Conservation (phyloP, 2,113 vertebrate genomes). For the Agelaius phoeniceus region DNA sequence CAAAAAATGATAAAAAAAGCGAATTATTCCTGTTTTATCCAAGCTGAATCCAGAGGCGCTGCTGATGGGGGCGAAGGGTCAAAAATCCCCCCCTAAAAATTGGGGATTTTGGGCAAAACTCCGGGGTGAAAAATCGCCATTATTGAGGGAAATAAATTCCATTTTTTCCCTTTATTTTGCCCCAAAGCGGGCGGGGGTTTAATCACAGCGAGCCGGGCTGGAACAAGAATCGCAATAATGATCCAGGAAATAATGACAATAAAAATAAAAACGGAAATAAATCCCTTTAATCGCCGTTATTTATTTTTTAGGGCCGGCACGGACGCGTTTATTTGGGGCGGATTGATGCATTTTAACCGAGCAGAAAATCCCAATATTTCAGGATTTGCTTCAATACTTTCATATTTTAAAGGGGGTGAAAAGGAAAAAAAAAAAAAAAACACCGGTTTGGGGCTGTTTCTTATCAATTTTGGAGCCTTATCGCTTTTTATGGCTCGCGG, state of each 20-base stretch:
- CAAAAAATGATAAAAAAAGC: background rate
- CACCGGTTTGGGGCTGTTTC: background rate
- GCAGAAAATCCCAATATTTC: constrained; percentile 22
- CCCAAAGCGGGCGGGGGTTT: background rate
- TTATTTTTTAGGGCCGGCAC: background rate
- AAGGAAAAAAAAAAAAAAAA: too few relatives aligned
- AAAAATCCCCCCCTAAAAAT: background rate
- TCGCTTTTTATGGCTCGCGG: constrained; percentile 56
- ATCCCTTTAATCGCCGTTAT: background rate
- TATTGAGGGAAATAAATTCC: background rate
- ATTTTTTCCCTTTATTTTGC: background rate
- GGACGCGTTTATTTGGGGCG: background rate
- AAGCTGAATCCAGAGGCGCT: background rate
- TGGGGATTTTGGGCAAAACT: background rate
- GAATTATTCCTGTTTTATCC: background rate
- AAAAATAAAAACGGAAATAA: background rate
- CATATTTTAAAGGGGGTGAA: background rate
- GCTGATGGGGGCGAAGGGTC: too few relatives aligned
- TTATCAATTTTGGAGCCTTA: constrained; percentile 1
- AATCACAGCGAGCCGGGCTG: background rate
- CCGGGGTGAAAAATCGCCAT: background rate
- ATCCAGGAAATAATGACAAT: background rate
- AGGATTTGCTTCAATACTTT: background rate
- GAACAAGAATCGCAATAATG: background rate
- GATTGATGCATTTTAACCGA: background rate